Percentiles rank a stretch among this genome's conserved stretches.
Evolutionary conservation across 1,140 invertebrate genomes (phyloP).

Genomic region (Drosophila athabasca): DNA sequence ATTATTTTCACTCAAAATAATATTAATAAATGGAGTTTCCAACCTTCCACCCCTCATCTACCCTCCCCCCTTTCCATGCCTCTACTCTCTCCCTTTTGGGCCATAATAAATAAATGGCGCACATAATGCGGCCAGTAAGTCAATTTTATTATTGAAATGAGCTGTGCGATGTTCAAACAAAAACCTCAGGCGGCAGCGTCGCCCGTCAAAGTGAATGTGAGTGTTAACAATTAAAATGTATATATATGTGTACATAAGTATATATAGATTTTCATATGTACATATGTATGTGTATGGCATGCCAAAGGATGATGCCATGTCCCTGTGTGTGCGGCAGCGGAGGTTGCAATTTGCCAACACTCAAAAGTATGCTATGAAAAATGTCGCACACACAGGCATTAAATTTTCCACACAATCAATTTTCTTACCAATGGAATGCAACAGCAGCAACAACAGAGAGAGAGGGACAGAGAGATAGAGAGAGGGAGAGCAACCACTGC

Average conservation of each 20-base stretch:
- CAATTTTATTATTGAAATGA: constrained; percentile 78
- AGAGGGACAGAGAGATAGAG: neutral
- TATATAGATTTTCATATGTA: constrained; percentile 48
- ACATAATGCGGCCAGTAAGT: constrained; percentile 72
- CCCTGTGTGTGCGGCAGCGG: neutral
- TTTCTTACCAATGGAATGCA: constrained; percentile 31
- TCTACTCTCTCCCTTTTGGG: constrained; percentile 10
- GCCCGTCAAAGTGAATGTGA: constrained; percentile 18
- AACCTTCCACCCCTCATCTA: neutral
- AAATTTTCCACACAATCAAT: constrained; percentile 82
- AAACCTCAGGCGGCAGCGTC: constrained; percentile 5
- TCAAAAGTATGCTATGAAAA: constrained; percentile 78
- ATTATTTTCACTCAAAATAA: constrained; percentile 74
- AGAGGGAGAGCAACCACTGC: constrained; percentile 4
- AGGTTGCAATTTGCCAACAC: constrained; percentile 69
- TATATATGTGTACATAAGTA: constrained; percentile 6
- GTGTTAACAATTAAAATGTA: constrained; percentile 64
- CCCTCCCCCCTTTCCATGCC: too few species aligned
- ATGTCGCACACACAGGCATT: constrained; percentile 55
- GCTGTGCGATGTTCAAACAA: constrained; percentile 59
- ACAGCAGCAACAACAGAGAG: too few species aligned
- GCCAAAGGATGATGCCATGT: neutral
- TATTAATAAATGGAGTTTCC: constrained; percentile 58
- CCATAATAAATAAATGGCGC: constrained; percentile 70
- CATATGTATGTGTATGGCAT: constrained; percentile 44